Conservation (phyloP, 2,888 invertebrate genomes). For the Hydriomena furcata region DNA sequence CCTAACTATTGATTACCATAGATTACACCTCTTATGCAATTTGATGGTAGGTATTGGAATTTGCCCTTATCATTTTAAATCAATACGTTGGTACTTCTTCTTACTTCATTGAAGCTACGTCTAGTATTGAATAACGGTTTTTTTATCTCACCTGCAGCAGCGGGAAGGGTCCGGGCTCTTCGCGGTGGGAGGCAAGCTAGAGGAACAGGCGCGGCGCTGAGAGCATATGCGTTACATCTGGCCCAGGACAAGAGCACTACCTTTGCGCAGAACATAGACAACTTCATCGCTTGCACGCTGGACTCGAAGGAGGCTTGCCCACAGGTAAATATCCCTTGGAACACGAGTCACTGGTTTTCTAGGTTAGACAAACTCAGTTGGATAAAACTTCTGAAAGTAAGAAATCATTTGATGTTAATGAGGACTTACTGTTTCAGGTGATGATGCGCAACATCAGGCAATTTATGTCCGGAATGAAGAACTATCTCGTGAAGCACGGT, state of each 20-base stretch:
- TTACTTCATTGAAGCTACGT: too few species aligned
- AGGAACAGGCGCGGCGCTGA: conserved; percentile 88
- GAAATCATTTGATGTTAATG: too few species aligned
- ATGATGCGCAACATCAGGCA: conserved; percentile 96
- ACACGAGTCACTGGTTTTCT: too few species aligned
- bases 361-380: too few species aligned
- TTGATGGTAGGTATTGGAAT: too few species aligned
- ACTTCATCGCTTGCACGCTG: conserved; percentile 96
- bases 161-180: conserved; percentile 88
- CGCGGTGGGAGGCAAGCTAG: conserved; percentile 77
- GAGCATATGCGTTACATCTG: conserved; percentile 90
- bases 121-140: background rate
- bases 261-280: conserved; percentile 95
- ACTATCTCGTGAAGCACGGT: conserved; percentile 97
- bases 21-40: too few species aligned
- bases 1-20: too few species aligned
- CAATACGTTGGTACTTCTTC: too few species aligned
- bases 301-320: conserved; percentile 95
- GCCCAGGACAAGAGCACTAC: conserved; percentile 94
- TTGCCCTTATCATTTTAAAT: too few species aligned
- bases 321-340: conserved; percentile 70
- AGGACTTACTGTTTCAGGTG: conserved; percentile 76
- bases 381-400: too few species aligned
- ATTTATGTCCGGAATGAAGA: conserved; percentile 99
- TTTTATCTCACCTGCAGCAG: conserved; percentile 80